phyloP scores from a whole-genome alignment of 2,113 vertebrate species.

The Rhagologus leucostigma region DNA sequence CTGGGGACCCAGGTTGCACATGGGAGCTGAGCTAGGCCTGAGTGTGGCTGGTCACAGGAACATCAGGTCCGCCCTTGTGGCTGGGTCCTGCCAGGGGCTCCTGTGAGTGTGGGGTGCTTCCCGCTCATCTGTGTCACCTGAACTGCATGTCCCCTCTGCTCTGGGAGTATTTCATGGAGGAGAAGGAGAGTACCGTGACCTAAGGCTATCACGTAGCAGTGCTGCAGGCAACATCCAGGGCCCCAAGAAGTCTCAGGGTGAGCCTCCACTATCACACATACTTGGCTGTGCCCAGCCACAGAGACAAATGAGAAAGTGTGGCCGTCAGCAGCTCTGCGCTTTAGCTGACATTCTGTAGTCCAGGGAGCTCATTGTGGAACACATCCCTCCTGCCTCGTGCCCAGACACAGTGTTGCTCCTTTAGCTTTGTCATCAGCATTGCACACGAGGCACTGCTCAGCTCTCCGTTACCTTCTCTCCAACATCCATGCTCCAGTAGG shows the following conservation, averaged over 20 bases:
- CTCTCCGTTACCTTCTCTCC: background rate
- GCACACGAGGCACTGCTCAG: background rate
- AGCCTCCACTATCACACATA: background rate
- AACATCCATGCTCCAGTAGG: background rate
- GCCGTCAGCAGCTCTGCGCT: background rate
- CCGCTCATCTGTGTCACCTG: rapidly evolving
- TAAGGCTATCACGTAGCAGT: rapidly evolving
- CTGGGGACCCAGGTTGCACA: rapidly evolving
- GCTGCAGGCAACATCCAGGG: background rate
- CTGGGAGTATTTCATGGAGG: background rate
- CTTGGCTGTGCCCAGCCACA: background rate
- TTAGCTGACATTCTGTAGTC: background rate
- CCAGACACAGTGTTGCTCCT: background rate
- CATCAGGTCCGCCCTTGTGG: background rate
- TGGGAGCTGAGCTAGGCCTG: background rate
- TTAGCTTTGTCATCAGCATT: background rate
- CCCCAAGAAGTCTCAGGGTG: background rate
- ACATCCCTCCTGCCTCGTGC: background rate
- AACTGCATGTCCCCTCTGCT: background rate
- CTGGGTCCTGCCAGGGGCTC: background rate
- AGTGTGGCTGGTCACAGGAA: background rate
- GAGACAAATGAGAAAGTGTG: background rate
- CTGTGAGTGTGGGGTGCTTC: background rate
- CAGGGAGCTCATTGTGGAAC: background rate
- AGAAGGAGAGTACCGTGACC: background rate